phyloP scores from a whole-genome alignment of 2,888 invertebrate genomes.

The Acanthosoma haemorrhoidale region DNA sequence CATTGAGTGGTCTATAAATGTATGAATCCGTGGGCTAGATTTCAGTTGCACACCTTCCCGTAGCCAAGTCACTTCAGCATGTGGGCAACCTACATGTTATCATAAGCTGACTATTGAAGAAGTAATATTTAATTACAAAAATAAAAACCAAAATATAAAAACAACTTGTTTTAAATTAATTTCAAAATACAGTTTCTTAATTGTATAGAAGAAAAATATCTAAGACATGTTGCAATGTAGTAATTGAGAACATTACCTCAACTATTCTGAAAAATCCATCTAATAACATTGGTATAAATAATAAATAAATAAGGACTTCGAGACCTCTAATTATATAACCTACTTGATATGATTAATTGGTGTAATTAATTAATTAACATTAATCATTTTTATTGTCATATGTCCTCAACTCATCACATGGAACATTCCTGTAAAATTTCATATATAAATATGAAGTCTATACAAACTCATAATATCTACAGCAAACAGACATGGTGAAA shows the following conservation, averaged over 20 bases:
- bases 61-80: slow-evolving; percentile 72
- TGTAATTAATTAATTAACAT: no score
- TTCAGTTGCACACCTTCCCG: slow-evolving; percentile 50
- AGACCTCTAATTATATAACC: no score
- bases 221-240: background rate
- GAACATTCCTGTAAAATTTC: no score
- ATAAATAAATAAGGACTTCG: no score
- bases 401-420: no score
- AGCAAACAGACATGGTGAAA: no score
- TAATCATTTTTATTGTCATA: no score
- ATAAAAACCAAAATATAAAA: background rate
- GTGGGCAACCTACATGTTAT: slow-evolving; percentile 45
- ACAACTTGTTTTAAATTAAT: background rate
- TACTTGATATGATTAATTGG: no score
- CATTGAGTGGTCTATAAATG: slow-evolving; percentile 56
- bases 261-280: background rate
- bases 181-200: background rate
- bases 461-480: no score
- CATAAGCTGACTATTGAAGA: background rate
- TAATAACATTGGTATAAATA: no score
- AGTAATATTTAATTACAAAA: slow-evolving; percentile 41
- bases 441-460: no score
- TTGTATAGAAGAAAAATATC: background rate
- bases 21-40: slow-evolving; percentile 58
- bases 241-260: background rate